Percentiles rank a stretch among this genome's conserved stretches.
Conservation (phyloP, 2,113 vertebrate genomes). For the Tenebrosternarchus preto region DNA sequence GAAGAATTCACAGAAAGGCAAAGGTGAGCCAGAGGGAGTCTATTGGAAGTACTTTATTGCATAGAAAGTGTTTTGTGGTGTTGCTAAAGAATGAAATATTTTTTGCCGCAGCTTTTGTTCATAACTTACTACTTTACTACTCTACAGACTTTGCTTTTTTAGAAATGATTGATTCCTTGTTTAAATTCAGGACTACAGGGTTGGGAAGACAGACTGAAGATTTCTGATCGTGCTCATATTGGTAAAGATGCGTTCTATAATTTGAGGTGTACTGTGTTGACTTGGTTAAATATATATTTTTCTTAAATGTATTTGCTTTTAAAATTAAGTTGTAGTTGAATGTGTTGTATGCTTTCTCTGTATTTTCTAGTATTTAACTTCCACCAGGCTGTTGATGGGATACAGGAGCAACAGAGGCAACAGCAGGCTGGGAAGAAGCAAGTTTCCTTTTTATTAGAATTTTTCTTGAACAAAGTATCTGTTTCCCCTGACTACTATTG, state of each 20-base stretch:
- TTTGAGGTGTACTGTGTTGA: neutral
- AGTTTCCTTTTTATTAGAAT: slow-evolving; percentile 7
- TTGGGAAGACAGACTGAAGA: slow-evolving; percentile 79
- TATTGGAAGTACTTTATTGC: neutral
- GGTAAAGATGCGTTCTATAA: slow-evolving; percentile 65
- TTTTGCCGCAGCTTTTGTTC: neutral
- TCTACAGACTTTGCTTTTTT: neutral
- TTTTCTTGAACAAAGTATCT: neutral
- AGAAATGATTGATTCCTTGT: neutral
- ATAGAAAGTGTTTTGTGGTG: neutral
- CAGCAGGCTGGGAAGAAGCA: slow-evolving; percentile 80
- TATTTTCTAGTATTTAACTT: slow-evolving; percentile 78
- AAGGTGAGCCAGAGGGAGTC: slow-evolving; percentile 65
- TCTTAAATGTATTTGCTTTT: neutral
- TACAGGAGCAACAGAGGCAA: slow-evolving; percentile 80
- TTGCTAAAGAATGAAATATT: neutral
- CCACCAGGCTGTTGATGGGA: slow-evolving; percentile 79
- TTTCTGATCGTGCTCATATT: slow-evolving; percentile 81
- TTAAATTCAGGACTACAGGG: slow-evolving; percentile 71
- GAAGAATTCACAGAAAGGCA: slow-evolving; percentile 77
- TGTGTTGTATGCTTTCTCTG: neutral
- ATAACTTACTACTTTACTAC: neutral
- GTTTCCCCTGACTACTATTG: neutral
- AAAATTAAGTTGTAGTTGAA: neutral
- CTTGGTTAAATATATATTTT: neutral